These are phyloP conservation scores for Porites cylindrica DNA, from an alignment of 92 coral and sea anemone species.

Conservation along the genomic window DNA sequence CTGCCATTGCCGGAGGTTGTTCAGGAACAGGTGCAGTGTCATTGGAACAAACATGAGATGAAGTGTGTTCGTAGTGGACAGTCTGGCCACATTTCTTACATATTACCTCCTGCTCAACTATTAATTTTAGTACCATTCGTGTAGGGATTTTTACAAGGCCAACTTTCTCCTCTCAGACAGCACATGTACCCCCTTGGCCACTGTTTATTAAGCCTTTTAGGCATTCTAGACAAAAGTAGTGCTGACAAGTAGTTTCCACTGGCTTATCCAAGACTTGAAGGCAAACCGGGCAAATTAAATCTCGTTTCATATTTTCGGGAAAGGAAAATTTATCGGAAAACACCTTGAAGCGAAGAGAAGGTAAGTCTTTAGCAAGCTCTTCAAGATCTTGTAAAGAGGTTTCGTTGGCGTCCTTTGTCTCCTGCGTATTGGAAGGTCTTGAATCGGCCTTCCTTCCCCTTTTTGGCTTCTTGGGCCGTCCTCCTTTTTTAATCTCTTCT, in stretches of 20 bases:
- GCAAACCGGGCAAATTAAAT: background rate
- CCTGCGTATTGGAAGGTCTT: background rate
- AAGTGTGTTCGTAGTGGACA: background rate
- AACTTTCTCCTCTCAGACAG: background rate
- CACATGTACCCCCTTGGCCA: background rate
- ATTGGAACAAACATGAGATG: too few species aligned
- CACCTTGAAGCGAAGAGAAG: background rate
- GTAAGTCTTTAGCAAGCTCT: background rate
- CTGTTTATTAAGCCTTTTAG: background rate
- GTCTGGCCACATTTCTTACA: background rate
- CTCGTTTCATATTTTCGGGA: background rate
- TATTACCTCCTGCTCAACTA: background rate
- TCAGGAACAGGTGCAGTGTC: too few species aligned
- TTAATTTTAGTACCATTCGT: background rate
- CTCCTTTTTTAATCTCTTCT: background rate
- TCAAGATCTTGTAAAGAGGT: background rate
- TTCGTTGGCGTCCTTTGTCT: background rate
- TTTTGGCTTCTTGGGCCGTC: slow-evolving; percentile 3
- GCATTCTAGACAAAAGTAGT: slow-evolving; percentile 4
- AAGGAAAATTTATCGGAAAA: background rate
- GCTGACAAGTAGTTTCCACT: slow-evolving; percentile 5
- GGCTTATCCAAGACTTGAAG: slow-evolving; percentile 1
- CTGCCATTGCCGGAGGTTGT: too few species aligned
- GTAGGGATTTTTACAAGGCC: background rate
- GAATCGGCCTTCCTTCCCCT: slow-evolving; percentile 10